Conservation (phyloP, 2,797 vertebrate genomes). For the Scarus forsteni region DNA sequence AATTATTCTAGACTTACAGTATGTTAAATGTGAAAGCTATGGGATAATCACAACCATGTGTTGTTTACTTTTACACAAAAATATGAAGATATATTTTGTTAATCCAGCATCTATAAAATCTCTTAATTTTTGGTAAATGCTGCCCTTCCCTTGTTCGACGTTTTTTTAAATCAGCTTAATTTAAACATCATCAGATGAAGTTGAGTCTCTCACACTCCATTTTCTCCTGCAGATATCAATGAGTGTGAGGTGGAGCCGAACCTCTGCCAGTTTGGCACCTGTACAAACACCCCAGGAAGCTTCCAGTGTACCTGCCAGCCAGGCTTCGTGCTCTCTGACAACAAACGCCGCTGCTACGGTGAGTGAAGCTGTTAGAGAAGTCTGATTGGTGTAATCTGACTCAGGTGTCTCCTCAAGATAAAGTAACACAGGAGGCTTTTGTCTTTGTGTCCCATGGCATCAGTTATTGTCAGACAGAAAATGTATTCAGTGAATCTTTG, state of each 20-base stretch:
- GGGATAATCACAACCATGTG: no score
- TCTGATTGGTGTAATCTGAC: constrained; percentile 6
- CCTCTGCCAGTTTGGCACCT: constrained; percentile 93
- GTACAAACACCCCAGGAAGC: constrained; percentile 92
- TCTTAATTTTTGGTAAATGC: no score
- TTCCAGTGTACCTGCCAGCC: constrained; percentile 93
- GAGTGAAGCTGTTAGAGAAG: constrained; percentile 58
- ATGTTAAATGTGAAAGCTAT: no score
- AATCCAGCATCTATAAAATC: no score
- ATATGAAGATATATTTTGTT: no score
- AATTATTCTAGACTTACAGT: no score
- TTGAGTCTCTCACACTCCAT: constrained; percentile 11
- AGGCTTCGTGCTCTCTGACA: constrained; percentile 93
- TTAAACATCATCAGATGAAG: neutral
- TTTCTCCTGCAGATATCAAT: constrained; percentile 87
- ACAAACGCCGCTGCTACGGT: constrained; percentile 93
- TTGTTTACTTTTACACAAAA: no score
- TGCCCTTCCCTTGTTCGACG: no score
- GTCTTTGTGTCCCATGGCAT: neutral
- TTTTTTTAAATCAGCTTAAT: no score
- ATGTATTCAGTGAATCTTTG: neutral
- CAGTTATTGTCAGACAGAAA: neutral
- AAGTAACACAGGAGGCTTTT: neutral
- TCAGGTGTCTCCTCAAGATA: neutral
- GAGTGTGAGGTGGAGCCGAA: constrained; percentile 92